Evolutionary conservation across 2,797 vertebrate genomes (phyloP).

Genomic region (Hyperoplus lanceolatus): DNA sequence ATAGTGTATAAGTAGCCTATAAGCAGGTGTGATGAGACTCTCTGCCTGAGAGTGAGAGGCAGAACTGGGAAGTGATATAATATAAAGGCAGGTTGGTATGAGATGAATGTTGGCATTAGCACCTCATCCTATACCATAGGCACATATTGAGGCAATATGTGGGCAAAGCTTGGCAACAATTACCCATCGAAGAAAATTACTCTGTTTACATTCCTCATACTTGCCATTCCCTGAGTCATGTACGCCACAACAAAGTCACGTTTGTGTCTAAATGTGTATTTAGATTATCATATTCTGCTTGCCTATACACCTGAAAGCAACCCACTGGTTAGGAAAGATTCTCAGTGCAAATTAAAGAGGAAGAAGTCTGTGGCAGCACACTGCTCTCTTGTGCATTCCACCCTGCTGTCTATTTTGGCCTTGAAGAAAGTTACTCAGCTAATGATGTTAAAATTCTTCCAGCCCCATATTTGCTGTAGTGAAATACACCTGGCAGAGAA

Average conservation of each 20-base stretch:
- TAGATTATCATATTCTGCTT: conserved; percentile 65
- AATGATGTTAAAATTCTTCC: conserved; percentile 46
- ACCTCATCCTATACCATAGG: conserved; percentile 27
- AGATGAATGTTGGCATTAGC: conserved; percentile 43
- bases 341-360: conserved; percentile 39
- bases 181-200: conserved; percentile 58
- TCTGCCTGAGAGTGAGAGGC: neutral
- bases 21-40: neutral
- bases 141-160: conserved; percentile 44
- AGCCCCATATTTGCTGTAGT: conserved; percentile 47
- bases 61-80: neutral
- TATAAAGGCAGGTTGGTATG: conserved; percentile 12
- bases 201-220: conserved; percentile 70
- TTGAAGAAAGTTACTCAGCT: conserved; percentile 36
- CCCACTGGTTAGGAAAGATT: conserved; percentile 50
- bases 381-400: conserved; percentile 41
- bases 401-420: conserved; percentile 61
- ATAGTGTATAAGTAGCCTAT: neutral
- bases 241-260: conserved; percentile 52
- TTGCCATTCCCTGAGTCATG: conserved; percentile 50
- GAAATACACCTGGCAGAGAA: conserved; percentile 50
- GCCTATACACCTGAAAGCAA: conserved; percentile 60
- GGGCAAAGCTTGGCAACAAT: conserved; percentile 41
- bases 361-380: conserved; percentile 39
- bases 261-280: conserved; percentile 68